phyloP scores from a whole-genome alignment of 64 coral and sea anemone genomes.

The Montipora cactus region DNA sequence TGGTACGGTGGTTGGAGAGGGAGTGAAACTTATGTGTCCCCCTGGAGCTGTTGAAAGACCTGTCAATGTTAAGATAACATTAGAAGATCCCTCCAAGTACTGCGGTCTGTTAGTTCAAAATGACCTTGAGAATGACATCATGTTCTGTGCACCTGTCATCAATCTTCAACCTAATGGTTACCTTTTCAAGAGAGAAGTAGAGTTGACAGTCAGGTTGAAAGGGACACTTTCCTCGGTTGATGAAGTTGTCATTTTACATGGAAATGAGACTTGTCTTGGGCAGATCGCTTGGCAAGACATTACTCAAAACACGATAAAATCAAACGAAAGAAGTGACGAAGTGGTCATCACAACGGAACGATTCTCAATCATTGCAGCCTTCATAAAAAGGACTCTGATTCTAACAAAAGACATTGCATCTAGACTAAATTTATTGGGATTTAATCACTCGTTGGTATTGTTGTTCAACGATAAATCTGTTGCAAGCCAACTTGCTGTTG shows the following conservation, averaged over 20 bases:
- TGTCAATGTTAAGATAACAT: not conserved
- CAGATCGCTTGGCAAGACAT: constrained; percentile 30
- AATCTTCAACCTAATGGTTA: constrained; percentile 41
- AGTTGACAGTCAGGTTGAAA: not conserved
- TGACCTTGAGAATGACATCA: constrained; percentile 17
- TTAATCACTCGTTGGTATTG: constrained; percentile 20
- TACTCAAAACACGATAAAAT: not conserved
- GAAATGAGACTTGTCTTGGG: not conserved
- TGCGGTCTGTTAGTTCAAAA: constrained; percentile 6
- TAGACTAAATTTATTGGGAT: constrained; percentile 17
- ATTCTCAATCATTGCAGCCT: constrained; percentile 11
- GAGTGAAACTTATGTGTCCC: not conserved
- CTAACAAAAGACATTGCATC: constrained; percentile 26
- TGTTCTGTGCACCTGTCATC: constrained; percentile 1
- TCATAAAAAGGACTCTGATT: constrained; percentile 16
- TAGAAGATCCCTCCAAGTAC: constrained; percentile 20
- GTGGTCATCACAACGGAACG: not conserved
- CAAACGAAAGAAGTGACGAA: not conserved
- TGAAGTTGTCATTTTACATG: constrained; percentile 4
- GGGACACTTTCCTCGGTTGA: not conserved
- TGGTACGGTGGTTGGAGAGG: not conserved
- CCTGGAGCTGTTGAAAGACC: constrained; percentile 13
- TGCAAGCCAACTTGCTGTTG: constrained; percentile 17
- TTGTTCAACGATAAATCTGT: not conserved
- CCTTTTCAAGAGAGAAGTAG: not conserved